phyloP scores from a whole-genome alignment of 2,113 vertebrate genomes.

The Capricornis sumatraensis region DNA sequence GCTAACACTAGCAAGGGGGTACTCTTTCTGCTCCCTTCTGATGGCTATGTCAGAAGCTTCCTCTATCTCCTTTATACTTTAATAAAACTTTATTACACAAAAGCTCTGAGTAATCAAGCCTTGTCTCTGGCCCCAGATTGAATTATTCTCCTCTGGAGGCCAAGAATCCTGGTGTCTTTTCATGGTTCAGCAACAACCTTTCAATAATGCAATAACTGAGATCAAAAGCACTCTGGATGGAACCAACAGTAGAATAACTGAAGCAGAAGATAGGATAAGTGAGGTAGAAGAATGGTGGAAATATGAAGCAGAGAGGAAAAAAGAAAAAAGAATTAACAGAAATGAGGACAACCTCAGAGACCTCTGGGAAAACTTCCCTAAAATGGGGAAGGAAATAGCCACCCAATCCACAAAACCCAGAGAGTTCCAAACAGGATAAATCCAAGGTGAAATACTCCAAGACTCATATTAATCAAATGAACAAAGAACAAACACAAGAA shows the following conservation, averaged over 20 bases:
- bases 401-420: background rate
- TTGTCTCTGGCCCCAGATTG: too few species aligned
- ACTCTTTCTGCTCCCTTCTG: too few species aligned
- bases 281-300: background rate
- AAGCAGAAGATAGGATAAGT: background rate
- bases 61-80: too few species aligned
- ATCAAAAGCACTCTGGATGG: background rate
- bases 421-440: background rate
- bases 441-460: background rate
- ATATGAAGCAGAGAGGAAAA: background rate
- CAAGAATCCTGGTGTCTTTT: too few species aligned
- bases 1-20: too few species aligned
- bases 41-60: too few species aligned
- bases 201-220: background rate
- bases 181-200: too few species aligned
- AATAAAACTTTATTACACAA: too few species aligned
- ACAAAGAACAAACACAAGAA: background rate
- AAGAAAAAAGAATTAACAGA: background rate
- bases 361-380: background rate
- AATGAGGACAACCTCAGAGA: background rate
- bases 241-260: background rate
- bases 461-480: background rate
- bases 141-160: too few species aligned
- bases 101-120: too few species aligned
- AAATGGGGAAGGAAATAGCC: background rate